A percentile compares a stretch with the other conserved stretches of the same genome.
These are phyloP conservation scores for Liasis olivaceus DNA, from an alignment of 2,797 vertebrate species.

Conservation along the genomic window DNA sequence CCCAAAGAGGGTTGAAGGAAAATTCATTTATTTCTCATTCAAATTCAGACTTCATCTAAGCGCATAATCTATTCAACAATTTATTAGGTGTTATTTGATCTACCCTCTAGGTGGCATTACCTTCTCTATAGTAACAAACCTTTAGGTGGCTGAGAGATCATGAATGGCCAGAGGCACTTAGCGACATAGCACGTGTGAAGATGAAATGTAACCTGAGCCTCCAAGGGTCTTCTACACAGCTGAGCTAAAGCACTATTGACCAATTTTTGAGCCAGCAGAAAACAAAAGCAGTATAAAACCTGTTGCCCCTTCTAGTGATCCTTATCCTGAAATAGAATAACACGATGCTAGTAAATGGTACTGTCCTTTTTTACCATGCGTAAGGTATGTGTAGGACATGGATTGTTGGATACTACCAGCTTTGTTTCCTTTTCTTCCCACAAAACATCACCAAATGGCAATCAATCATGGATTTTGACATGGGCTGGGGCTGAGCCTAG, in stretches of 20 bases:
- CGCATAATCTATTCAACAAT: neutral
- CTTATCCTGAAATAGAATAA: neutral
- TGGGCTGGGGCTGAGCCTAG: neutral
- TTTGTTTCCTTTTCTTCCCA: neutral
- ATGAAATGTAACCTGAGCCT: neutral
- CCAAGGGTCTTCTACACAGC: neutral
- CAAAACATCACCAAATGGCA: neutral
- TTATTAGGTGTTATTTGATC: neutral
- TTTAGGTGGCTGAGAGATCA: neutral
- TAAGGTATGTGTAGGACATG: neutral
- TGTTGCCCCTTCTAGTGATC: neutral
- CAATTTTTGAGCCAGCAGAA: neutral
- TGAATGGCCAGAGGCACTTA: neutral
- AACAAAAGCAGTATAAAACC: neutral
- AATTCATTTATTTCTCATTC: constrained; percentile 7
- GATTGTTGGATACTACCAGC: neutral
- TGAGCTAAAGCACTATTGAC: neutral
- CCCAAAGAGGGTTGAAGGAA: neutral
- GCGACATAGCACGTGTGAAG: neutral
- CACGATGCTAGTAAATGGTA: neutral
- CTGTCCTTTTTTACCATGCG: neutral
- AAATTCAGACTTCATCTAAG: constrained; percentile 10
- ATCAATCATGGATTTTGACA: neutral
- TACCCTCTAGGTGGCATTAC: neutral
- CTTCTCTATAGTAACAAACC: neutral